phyloP scores from a whole-genome alignment of 2,888 invertebrate genomes.

The Drosophila quinaria region DNA sequence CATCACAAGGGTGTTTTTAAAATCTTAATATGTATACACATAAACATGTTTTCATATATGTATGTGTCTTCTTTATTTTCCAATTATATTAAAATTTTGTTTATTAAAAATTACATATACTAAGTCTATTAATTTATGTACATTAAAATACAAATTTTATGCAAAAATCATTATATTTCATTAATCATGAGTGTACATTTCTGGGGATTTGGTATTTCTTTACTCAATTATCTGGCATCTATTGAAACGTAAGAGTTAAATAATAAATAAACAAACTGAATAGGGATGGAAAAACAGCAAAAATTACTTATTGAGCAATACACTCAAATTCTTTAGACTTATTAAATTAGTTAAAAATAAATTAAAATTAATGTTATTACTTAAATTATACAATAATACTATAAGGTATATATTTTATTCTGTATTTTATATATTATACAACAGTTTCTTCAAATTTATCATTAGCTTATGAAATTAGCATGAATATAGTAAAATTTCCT shows the following conservation, averaged over 20 bases:
- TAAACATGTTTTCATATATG: background rate
- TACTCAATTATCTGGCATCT: background rate
- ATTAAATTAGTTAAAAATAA: background rate
- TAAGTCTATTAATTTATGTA: background rate
- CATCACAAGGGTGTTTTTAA: constrained; percentile 49
- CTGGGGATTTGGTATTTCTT: background rate
- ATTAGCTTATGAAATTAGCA: background rate
- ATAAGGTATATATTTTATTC: too few relatives aligned
- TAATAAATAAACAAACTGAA: background rate
- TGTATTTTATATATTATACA: too few relatives aligned
- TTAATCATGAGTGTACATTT: too few relatives aligned
- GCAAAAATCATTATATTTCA: background rate
- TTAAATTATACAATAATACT: background rate
- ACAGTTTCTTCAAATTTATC: too few relatives aligned
- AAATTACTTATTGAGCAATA: background rate
- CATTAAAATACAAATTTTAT: background rate
- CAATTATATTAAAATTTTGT: background rate
- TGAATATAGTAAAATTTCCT: too few relatives aligned
- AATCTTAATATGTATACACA: constrained; percentile 7
- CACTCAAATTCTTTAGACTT: background rate
- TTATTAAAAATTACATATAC: background rate
- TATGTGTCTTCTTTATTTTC: background rate
- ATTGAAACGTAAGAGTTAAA: background rate
- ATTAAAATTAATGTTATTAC: background rate
- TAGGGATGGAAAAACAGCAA: background rate